These are phyloP conservation scores for Ficedula albicollis DNA, from an alignment of 2,797 vertebrate species.

Conservation along the genomic window DNA sequence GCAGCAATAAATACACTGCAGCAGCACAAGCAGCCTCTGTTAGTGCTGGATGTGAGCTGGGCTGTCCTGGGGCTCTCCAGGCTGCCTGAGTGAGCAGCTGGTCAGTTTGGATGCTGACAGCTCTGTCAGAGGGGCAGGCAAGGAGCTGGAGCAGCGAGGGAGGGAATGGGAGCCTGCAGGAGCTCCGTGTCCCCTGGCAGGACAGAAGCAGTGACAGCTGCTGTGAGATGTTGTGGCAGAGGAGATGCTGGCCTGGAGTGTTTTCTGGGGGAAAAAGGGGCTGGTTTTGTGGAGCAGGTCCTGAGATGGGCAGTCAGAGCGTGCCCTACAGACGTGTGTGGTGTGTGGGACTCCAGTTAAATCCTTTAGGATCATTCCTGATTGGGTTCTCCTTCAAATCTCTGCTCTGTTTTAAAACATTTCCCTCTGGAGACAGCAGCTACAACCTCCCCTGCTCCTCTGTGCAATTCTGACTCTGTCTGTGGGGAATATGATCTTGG, in stretches of 20 bases:
- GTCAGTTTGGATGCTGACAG: neutral
- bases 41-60: neutral
- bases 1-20: neutral
- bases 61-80: neutral
- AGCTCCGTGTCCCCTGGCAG: neutral
- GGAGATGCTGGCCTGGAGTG: neutral
- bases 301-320: neutral
- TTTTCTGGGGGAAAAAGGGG: neutral
- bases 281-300: neutral
- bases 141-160: neutral
- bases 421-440: neutral
- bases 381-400: neutral
- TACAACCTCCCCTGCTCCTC: neutral
- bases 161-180: neutral
- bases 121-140: neutral
- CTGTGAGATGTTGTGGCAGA: neutral
- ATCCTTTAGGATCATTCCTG: neutral
- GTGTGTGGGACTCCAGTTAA: neutral
- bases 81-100: neutral
- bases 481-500: neutral
- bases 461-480: neutral
- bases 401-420: neutral
- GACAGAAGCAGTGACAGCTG: neutral
- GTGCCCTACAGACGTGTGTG: fast-evolving
- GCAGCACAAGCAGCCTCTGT: neutral